phyloP scores from a whole-genome alignment of 2,113 vertebrate species.

The Oxygymnocypris stewartii region DNA sequence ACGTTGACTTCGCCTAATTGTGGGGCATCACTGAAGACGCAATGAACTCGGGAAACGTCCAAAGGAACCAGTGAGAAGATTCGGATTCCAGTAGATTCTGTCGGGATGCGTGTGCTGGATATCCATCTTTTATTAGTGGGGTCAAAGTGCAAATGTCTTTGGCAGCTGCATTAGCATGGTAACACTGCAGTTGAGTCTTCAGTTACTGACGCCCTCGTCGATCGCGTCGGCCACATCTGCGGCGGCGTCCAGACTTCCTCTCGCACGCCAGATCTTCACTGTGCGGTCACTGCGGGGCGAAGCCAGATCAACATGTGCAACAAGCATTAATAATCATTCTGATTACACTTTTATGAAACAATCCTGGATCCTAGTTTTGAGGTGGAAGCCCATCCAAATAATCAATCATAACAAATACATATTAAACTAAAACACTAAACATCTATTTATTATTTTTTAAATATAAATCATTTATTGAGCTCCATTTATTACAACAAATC shows the following conservation, averaged over 20 bases:
- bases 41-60: constrained; percentile 23
- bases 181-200: constrained; percentile 51
- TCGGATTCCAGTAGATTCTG: constrained; percentile 24
- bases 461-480: too few relatives aligned
- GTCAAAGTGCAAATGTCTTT: constrained; percentile 62
- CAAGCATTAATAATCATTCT: not conserved
- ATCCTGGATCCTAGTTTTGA: not conserved
- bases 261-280: constrained; percentile 94
- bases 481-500: too few relatives aligned
- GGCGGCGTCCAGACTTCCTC: constrained; percentile 78
- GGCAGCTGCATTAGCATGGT: constrained; percentile 22
- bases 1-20: not conserved
- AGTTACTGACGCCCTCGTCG: constrained; percentile 85
- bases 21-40: constrained; percentile 6
- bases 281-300: constrained; percentile 85
- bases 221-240: constrained; percentile 78
- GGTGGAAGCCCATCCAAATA: not conserved
- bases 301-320: not conserved
- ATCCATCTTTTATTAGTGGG: constrained; percentile 3
- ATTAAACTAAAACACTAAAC: too few relatives aligned
- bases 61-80: constrained; percentile 21
- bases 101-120: not conserved
- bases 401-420: not conserved
- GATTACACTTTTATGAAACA: not conserved
- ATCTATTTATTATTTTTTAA: too few relatives aligned